Evolutionary conservation across 37 sponge, comb jelly and placozoan species (phyloP), one percentile per base, ranked within the genome.

Genomic region (Haliclona indistincta): DNA sequence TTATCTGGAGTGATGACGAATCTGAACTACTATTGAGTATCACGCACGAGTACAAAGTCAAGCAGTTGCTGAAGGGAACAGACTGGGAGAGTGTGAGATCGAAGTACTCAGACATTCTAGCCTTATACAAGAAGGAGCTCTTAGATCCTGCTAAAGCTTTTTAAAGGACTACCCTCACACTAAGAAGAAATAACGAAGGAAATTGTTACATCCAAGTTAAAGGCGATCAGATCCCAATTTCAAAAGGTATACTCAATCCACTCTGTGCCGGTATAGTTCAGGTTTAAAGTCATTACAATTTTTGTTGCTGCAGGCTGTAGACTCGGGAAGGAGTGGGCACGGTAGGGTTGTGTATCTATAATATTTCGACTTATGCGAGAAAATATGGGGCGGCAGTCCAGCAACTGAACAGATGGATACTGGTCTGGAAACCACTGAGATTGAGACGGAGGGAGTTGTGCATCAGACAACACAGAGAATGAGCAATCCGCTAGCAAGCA

Each of bases 1-100:
- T 64, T 19, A 4, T 32, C 10, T 64, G 65, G 65, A 64, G 32
- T 10, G 65, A 64, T 19, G 65, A 64, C 65, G 65, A 64, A 64
- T 37, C 15, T 7, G 65, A 64, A 30, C 65, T 64, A 3, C 65
- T 64, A 38, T 19, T 64, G 34, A 64, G 4, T 30, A 40, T 64
- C 4, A 64, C 65, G 20, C 65, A 64, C 38, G 17, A 64, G 38
- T 64, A 35, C 15, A 64, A 64, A 64, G 65, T 64, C n/a, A n/a
- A n/a, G n/a, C n/a, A n/a, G n/a, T 32, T 64, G 38, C 7, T 40
- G n/a, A 19, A 64, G 30, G 38, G 38, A 5, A 30, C 15, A 6
- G 4, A 4, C 37, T 64, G 65, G 65, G 65, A 64, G 37, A 38
- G 22, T 7, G 65, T 64, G 15, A 64, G 37, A 30, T 10, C 65